Conservation (phyloP, 2,888 invertebrate genomes). For the Tetragonula carbonaria region DNA sequence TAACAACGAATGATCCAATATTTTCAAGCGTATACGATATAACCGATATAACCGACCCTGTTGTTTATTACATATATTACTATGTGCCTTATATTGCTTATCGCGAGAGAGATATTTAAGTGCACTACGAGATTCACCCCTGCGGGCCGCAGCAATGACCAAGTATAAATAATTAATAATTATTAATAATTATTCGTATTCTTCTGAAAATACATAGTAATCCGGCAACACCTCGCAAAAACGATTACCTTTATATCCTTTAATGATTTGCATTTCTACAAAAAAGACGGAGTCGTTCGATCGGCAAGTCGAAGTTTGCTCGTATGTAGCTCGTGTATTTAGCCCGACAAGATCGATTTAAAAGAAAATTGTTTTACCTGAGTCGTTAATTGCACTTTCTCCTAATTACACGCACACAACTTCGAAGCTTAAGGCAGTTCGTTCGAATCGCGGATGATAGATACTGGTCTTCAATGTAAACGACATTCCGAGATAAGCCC, state of each 20-base stretch:
- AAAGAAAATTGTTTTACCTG: conserved; percentile 57
- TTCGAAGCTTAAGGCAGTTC: conserved; percentile 8
- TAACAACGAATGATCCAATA: background rate
- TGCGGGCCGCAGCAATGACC: conserved; percentile 67
- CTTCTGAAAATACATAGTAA: conserved; percentile 6
- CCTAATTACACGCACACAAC: conserved; percentile 41
- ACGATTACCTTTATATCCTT: background rate
- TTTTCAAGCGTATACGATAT: background rate
- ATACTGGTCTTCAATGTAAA: conserved; percentile 24
- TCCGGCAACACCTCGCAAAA: background rate
- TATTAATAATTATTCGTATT: background rate
- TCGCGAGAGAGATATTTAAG: conserved; percentile 62
- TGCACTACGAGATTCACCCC: conserved; percentile 60
- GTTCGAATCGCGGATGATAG: conserved; percentile 4
- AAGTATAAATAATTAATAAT: conserved; percentile 41
- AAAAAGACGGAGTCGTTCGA: conserved; percentile 42
- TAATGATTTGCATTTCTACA: conserved; percentile 18
- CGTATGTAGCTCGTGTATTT: background rate
- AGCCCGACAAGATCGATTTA: conserved; percentile 47
- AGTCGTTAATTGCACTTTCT: conserved; percentile 75
- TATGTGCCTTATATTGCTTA: conserved; percentile 60
- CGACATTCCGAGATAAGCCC: conserved; percentile 31
- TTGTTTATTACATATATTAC: conserved; percentile 38
- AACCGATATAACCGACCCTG: conserved; percentile 56
- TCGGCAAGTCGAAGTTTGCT: conserved; percentile 23